phyloP scores from a whole-genome alignment of 2,888 invertebrate species.

The Tortrix viridana region DNA sequence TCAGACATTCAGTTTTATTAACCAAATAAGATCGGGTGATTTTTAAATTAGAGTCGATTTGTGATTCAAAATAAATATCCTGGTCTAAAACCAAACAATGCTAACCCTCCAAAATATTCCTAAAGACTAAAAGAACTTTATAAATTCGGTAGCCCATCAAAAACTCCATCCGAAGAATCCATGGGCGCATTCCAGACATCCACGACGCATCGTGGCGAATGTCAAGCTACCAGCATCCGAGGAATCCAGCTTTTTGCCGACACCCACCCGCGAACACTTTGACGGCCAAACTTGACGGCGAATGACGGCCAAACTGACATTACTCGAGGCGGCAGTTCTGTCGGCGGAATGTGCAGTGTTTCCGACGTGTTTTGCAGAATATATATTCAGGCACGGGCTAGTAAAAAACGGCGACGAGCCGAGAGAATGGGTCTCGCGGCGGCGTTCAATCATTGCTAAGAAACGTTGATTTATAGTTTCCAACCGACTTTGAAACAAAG shows the following conservation, averaged over 20 bases:
- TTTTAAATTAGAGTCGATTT: slow-evolving; percentile 1
- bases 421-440: slow-evolving; percentile 51
- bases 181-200: slow-evolving; percentile 34
- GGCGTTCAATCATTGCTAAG: slow-evolving; percentile 34
- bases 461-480: slow-evolving; percentile 35
- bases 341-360: slow-evolving; percentile 60
- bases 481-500: slow-evolving; percentile 30
- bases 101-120: slow-evolving; percentile 25
- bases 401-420: slow-evolving; percentile 53
- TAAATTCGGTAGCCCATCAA: slow-evolving; percentile 36
- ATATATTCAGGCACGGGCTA: slow-evolving; percentile 58
- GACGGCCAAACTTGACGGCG: slow-evolving; percentile 42
- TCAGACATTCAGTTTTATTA: no score
- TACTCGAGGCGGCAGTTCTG: slow-evolving; percentile 62
- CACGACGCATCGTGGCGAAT: slow-evolving; percentile 46
- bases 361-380: slow-evolving; percentile 70
- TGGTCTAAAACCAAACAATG: slow-evolving; percentile 24
- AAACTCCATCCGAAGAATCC: slow-evolving; percentile 31
- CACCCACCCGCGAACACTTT: slow-evolving; percentile 73
- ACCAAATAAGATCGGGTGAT: neutral
- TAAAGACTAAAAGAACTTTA: slow-evolving; percentile 33
- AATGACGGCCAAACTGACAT: slow-evolving; percentile 58
- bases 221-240: slow-evolving; percentile 38
- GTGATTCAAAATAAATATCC: slow-evolving; percentile 14
- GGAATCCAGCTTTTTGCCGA: slow-evolving; percentile 60